Evolutionary conservation across 2,888 invertebrate genomes (phyloP).

Genomic region (Magallana nippona): DNA sequence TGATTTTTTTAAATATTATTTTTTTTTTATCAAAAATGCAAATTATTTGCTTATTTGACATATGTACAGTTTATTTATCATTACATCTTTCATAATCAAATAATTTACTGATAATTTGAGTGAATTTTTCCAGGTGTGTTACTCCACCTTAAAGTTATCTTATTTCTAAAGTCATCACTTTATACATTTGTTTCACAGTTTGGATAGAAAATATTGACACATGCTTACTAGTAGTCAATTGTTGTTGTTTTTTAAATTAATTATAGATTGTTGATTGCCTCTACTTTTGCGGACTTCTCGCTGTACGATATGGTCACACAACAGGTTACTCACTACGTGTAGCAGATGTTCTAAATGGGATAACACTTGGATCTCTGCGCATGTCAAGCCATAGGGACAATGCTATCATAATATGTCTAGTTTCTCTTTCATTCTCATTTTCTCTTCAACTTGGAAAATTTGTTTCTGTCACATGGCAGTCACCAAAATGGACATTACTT

Average conservation of each 20-base stretch:
- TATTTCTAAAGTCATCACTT: too few relatives aligned
- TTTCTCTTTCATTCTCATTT: not conserved
- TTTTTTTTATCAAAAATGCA: too few relatives aligned
- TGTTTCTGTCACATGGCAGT: not conserved
- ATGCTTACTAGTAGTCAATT: not conserved
- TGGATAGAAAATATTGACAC: too few relatives aligned
- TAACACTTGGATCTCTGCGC: not conserved
- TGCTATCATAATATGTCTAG: not conserved
- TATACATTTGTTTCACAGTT: too few relatives aligned
- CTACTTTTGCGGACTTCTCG: not conserved
- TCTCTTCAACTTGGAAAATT: conserved; percentile 9
- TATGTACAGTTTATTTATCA: too few relatives aligned
- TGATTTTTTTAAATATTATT: too few relatives aligned
- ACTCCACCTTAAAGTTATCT: too few relatives aligned
- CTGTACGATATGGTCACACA: not conserved
- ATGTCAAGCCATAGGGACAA: not conserved
- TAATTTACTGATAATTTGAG: too few relatives aligned
- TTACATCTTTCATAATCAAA: too few relatives aligned
- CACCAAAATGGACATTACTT: not conserved
- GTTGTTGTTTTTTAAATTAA: not conserved
- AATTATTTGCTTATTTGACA: too few relatives aligned
- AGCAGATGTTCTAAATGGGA: not conserved
- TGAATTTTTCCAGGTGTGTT: too few relatives aligned
- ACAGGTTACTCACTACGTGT: not conserved
- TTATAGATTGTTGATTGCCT: not conserved